phyloP scores from a whole-genome alignment of 2,113 vertebrate genomes.

The Nettapus auritus region DNA sequence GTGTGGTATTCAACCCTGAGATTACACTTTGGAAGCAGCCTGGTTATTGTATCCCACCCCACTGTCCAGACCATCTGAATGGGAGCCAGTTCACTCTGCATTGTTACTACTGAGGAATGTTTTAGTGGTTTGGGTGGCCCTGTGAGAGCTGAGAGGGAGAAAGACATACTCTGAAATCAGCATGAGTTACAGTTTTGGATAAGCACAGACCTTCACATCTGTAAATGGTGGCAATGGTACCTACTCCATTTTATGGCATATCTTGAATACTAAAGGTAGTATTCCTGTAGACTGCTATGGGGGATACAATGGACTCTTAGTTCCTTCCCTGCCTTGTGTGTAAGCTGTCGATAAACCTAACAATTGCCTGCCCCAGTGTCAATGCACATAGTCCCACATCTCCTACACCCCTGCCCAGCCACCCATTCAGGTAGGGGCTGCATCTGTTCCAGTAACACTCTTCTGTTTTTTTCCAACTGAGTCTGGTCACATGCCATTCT shows the following conservation, averaged over 20 bases:
- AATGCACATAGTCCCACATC: neutral
- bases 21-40: conserved; percentile 32
- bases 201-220: neutral
- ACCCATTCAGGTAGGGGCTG: neutral
- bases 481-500: neutral
- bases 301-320: neutral
- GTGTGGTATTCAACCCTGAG: conserved; percentile 14
- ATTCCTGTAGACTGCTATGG: neutral
- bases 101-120: neutral
- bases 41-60: neutral
- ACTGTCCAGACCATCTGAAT: neutral
- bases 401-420: neutral
- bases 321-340: neutral
- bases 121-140: neutral
- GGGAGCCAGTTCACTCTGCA: neutral
- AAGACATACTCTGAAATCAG: neutral
- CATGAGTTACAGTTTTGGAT: neutral
- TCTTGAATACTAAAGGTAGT: neutral
- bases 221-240: neutral
- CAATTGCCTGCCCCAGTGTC: neutral
- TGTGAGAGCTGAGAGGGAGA: neutral
- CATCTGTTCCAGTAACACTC: neutral
- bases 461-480: rapidly evolving
- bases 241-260: neutral
- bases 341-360: neutral